Evolutionary conservation across 2,888 invertebrate genomes (phyloP).

Genomic region (Thelaira solivaga): DNA sequence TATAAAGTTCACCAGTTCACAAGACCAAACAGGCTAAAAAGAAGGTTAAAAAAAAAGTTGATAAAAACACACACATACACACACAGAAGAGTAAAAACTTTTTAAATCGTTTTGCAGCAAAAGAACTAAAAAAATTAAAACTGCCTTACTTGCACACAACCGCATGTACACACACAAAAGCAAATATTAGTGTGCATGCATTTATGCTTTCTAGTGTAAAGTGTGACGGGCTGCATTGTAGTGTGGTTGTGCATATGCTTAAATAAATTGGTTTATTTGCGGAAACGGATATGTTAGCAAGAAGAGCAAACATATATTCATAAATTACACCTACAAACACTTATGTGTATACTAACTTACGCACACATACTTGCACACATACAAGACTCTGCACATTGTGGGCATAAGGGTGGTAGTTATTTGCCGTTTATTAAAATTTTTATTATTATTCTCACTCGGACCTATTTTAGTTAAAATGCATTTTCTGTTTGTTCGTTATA

Average conservation of each 20-base stretch:
- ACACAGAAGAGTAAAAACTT: constrained; percentile 30
- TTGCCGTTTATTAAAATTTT: too few relatives aligned
- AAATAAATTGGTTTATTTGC: constrained; percentile 59
- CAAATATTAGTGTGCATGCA: background rate
- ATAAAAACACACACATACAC: too few relatives aligned
- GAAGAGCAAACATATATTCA: constrained; percentile 36
- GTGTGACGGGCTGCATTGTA: background rate
- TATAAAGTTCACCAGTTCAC: constrained; percentile 54
- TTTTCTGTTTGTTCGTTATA: too few relatives aligned
- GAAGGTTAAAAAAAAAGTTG: constrained; percentile 28
- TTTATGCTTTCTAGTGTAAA: background rate
- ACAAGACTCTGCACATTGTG: background rate
- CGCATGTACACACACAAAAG: background rate
- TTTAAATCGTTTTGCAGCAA: constrained; percentile 52
- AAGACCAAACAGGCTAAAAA: constrained; percentile 45
- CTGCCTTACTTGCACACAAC: constrained; percentile 12
- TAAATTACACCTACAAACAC: constrained; percentile 14
- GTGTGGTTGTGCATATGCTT: constrained; percentile 27
- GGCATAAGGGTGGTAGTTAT: background rate
- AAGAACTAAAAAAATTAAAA: constrained; percentile 17
- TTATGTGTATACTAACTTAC: background rate
- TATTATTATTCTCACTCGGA: too few relatives aligned
- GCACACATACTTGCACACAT: background rate
- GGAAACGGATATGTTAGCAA: constrained; percentile 57
- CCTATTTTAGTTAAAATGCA: too few relatives aligned